Conservation (phyloP, 2,888 invertebrate species). For the Lasiommata megera region DNA sequence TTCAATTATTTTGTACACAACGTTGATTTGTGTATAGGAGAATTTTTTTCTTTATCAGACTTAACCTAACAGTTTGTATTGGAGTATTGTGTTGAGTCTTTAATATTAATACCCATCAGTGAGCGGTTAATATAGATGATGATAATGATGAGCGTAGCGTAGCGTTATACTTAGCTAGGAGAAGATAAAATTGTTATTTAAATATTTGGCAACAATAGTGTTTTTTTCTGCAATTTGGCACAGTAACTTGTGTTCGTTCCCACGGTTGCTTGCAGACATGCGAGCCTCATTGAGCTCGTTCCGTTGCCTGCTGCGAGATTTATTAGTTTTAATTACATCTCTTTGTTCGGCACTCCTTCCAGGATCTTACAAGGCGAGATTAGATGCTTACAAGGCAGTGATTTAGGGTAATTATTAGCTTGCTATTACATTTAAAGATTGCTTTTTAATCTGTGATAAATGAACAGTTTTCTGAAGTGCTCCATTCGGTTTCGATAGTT, state of each 20-base stretch:
- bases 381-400: constrained; percentile 64
- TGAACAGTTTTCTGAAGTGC: background rate
- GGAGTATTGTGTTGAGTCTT: no score
- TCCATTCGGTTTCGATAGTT: background rate
- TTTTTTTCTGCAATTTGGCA: constrained; percentile 14
- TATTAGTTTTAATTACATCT: constrained; percentile 81
- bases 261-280: constrained; percentile 69
- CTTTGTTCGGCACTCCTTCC: constrained; percentile 71
- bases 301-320: constrained; percentile 78
- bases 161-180: background rate
- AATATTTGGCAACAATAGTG: constrained; percentile 14
- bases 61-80: no score
- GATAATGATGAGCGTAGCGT: no score
- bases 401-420: constrained; percentile 43
- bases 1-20: no score
- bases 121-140: no score
- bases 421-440: background rate
- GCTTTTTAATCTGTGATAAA: background rate
- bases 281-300: constrained; percentile 78
- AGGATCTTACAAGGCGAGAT: constrained; percentile 50
- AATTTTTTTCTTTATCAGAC: no score
- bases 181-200: background rate
- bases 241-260: constrained; percentile 54
- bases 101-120: no score
- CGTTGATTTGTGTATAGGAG: no score